Conservation (phyloP, 2,888 invertebrate species). For the Drosophila fulvimacula region DNA sequence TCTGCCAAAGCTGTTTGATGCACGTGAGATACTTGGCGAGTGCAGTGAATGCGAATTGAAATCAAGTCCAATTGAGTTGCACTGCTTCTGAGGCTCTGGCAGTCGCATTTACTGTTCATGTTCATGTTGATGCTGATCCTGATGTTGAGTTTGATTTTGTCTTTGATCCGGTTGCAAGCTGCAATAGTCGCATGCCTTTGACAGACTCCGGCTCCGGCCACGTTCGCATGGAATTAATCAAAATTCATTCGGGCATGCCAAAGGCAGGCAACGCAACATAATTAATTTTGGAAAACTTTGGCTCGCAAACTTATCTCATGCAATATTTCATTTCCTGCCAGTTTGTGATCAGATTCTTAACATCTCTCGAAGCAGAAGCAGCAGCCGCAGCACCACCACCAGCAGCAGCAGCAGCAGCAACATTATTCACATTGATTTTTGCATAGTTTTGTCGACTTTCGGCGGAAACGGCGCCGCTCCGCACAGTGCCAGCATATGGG, state of each 20-base stretch:
- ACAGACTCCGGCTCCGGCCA: background rate
- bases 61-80: slow-evolving; percentile 46
- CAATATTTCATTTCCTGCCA: slow-evolving; percentile 46
- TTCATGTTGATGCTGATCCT: slow-evolving; percentile 9
- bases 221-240: slow-evolving; percentile 4
- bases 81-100: slow-evolving; percentile 14
- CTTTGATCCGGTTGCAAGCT: slow-evolving; percentile 53
- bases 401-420: slow-evolving; percentile 1
- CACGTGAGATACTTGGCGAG: slow-evolving; percentile 17
- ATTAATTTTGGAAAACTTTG: slow-evolving; percentile 20
- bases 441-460: slow-evolving; percentile 37
- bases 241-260: slow-evolving; percentile 6
- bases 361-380: background rate
- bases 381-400: slow-evolving; percentile 15
- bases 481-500: slow-evolving; percentile 23
- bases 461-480: slow-evolving; percentile 15
- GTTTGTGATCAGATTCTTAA: slow-evolving; percentile 23
- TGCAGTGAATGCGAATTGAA: slow-evolving; percentile 30
- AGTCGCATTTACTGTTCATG: slow-evolving; percentile 17
- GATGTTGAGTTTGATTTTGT: slow-evolving; percentile 29
- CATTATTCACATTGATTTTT: slow-evolving; percentile 59
- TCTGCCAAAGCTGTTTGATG: slow-evolving; percentile 21
- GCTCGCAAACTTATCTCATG: slow-evolving; percentile 16
- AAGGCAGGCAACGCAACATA: slow-evolving; percentile 5
- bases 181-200: background rate